Evolutionary conservation across 2,113 vertebrate genomes (phyloP).

Genomic region (Microtus ochrogaster): DNA sequence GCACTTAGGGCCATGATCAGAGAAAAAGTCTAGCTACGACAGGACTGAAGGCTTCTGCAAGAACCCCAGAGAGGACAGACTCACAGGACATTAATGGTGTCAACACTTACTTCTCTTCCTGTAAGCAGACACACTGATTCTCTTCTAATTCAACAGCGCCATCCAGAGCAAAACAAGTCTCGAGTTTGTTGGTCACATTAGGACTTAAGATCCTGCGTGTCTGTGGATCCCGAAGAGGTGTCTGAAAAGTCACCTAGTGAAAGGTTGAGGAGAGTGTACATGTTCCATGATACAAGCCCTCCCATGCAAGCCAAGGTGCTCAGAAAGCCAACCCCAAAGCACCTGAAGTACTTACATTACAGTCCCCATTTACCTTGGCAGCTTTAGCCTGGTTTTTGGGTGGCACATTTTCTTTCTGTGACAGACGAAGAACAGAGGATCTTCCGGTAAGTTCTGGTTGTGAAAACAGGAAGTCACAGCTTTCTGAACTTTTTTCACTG

Average conservation of each 20-base stretch:
- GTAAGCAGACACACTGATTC: neutral
- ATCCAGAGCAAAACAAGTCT: constrained; percentile 73
- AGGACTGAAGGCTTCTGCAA: rapidly evolving
- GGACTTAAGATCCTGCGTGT: constrained; percentile 93
- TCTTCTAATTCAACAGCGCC: constrained; percentile 72
- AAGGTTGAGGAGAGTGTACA: neutral
- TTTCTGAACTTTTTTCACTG: constrained; percentile 82
- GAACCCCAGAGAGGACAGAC: rapidly evolving
- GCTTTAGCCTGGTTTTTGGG: constrained; percentile 86
- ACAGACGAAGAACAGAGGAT: constrained; percentile 90
- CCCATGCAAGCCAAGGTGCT: rapidly evolving
- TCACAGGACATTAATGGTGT: rapidly evolving
- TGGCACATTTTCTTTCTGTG: constrained; percentile 93
- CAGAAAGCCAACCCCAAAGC: neutral
- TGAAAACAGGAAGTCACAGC: constrained; percentile 87
- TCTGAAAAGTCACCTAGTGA: constrained; percentile 96
- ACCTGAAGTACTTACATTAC: rapidly evolving
- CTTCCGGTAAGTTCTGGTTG: constrained; percentile 89
- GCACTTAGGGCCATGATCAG: neutral
- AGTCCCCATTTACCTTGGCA: constrained; percentile 84
- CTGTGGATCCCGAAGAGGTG: constrained; percentile 93
- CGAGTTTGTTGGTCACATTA: constrained; percentile 78
- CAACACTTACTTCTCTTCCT: constrained; percentile 79
- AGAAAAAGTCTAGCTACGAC: rapidly evolving
- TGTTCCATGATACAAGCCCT: neutral